Percentiles rank a stretch among this genome's conserved stretches.
These are phyloP conservation scores for Onthophagus taurus DNA, from an alignment of 1,140 invertebrate species.

Conservation along the genomic window DNA sequence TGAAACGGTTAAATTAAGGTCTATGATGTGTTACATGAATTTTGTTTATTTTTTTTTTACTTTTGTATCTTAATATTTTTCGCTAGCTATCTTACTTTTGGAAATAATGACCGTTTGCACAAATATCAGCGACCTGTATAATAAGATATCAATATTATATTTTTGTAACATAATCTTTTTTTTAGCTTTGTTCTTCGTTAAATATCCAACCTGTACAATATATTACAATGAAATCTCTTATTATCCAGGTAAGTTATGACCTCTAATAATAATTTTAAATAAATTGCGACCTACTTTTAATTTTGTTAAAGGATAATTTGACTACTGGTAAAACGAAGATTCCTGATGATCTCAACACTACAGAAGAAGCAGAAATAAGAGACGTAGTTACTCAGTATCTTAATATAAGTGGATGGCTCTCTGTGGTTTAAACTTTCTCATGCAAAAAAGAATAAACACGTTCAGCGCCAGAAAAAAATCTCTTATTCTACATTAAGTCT, in stretches of 20 bases:
- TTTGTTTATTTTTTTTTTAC: too few species aligned
- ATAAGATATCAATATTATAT: too few species aligned
- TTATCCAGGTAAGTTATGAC: conserved; percentile 36
- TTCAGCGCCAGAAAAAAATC: too few species aligned
- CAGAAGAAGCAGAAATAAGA: conserved; percentile 21
- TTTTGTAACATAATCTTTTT: conserved; percentile 22
- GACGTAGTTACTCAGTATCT: conserved; percentile 32
- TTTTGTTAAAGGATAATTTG: conserved; percentile 30
- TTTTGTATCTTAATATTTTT: too few species aligned
- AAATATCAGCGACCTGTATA: too few species aligned
- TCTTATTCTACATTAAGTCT: too few species aligned
- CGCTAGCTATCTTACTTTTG: too few species aligned
- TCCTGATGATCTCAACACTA: conserved; percentile 16
- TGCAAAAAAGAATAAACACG: too few species aligned
- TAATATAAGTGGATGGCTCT: conserved; percentile 28
- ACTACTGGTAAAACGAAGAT: conserved; percentile 20
- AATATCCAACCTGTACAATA: conserved; percentile 47
- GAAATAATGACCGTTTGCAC: too few species aligned
- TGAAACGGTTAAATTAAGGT: too few species aligned
- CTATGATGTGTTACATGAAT: too few species aligned
- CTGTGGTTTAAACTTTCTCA: conserved; percentile 22
- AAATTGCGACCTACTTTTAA: conserved; percentile 9
- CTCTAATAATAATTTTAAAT: background rate
- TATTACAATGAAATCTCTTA: conserved; percentile 45
- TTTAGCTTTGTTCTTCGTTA: conserved; percentile 43